phyloP scores from a whole-genome alignment of 2,888 invertebrate species.

The Athripsodes cinereus region DNA sequence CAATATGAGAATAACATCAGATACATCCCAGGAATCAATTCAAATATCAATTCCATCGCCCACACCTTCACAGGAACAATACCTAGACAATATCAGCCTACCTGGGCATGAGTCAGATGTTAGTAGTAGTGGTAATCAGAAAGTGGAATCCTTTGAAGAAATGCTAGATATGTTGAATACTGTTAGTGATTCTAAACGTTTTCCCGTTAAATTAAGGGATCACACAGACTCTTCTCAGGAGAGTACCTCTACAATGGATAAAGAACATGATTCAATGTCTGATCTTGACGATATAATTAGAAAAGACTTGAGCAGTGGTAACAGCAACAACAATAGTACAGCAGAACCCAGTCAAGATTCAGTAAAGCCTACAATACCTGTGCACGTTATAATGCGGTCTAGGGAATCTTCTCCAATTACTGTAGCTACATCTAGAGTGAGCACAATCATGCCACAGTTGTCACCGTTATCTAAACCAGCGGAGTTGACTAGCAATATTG shows the following conservation, averaged over 20 bases:
- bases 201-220: slow-evolving; percentile 24
- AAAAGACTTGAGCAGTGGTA: slow-evolving; percentile 28
- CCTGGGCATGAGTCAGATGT: slow-evolving; percentile 49
- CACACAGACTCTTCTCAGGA: slow-evolving; percentile 26
- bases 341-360: slow-evolving; percentile 20
- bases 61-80: slow-evolving; percentile 58
- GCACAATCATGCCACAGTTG: slow-evolving; percentile 58
- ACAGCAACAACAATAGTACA: too few species aligned
- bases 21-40: slow-evolving; percentile 56
- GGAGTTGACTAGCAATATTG: slow-evolving; percentile 65
- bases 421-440: slow-evolving; percentile 38
- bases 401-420: slow-evolving; percentile 30
- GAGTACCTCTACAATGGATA: slow-evolving; percentile 20
- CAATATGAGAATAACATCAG: slow-evolving; percentile 51
- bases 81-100: slow-evolving; percentile 57
- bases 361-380: slow-evolving; percentile 26
- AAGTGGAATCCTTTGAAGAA: slow-evolving; percentile 62
- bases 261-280: slow-evolving; percentile 24
- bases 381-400: slow-evolving; percentile 31
- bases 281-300: slow-evolving; percentile 27
- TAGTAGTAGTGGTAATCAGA: slow-evolving; percentile 42
- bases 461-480: slow-evolving; percentile 68
- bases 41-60: slow-evolving; percentile 62
- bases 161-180: slow-evolving; percentile 66
- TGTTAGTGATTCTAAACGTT: slow-evolving; percentile 46